A percentile compares a stretch with the other conserved stretches of the same genome.
These are phyloP conservation scores for Sebastes itinus DNA, from an alignment of 2,797 vertebrate genomes.

Conservation along the genomic window DNA sequence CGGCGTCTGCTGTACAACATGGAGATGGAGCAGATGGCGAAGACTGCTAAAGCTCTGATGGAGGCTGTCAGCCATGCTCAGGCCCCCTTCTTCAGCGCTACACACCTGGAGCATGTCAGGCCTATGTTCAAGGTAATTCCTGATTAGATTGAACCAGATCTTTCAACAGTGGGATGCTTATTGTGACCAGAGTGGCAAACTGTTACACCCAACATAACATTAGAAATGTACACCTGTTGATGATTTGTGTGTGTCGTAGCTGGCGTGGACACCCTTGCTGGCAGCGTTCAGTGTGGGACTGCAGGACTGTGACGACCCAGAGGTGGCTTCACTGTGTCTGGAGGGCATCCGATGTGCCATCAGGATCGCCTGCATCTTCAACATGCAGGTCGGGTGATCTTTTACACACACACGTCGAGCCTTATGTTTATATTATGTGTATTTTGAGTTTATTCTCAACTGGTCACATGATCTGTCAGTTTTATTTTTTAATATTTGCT, in stretches of 20 bases:
- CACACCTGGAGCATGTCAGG: constrained; percentile 94
- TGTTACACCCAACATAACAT: neutral
- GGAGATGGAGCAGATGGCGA: constrained; percentile 99
- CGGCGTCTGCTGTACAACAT: constrained; percentile 93
- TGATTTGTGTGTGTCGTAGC: constrained; percentile 70
- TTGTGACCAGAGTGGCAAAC: neutral
- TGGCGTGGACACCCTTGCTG: constrained; percentile 94
- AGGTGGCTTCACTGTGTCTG: constrained; percentile 93
- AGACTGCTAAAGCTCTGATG: constrained; percentile 97
- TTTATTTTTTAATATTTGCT: neutral
- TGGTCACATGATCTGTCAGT: neutral
- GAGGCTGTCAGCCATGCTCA: constrained; percentile 97
- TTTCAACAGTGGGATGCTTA: neutral
- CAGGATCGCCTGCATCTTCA: constrained; percentile 94
- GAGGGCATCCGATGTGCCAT: constrained; percentile 96
- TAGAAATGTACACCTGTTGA: neutral
- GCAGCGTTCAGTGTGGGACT: constrained; percentile 96
- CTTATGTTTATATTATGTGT: neutral
- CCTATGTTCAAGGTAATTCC: constrained; percentile 95
- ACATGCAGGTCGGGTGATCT: constrained; percentile 89
- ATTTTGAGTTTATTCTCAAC: neutral
- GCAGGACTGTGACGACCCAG: constrained; percentile 96
- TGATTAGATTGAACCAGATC: neutral
- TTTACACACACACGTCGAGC: neutral
- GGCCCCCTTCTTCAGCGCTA: constrained; percentile 95